A percentile compares a stretch with the other conserved stretches of the same genome.
These are phyloP conservation scores for Camponotus fellah DNA, from an alignment of 2,888 invertebrate species.

Conservation along the genomic window DNA sequence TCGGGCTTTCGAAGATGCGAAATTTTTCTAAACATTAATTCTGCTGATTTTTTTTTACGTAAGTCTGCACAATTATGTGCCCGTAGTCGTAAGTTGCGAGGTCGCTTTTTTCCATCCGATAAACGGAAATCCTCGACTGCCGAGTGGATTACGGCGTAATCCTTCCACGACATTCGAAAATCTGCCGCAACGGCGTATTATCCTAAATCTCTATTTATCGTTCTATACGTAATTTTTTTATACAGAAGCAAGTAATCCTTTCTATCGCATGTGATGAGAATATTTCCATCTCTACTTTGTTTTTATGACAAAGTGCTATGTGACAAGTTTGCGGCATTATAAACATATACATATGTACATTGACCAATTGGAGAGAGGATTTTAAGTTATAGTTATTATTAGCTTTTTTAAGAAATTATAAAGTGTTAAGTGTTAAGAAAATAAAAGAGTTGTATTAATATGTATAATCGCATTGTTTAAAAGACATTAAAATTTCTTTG, in stretches of 20 bases:
- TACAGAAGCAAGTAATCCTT: slow-evolving; percentile 28
- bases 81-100: slow-evolving; percentile 1
- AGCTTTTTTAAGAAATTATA: background rate
- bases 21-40: background rate
- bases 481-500: background rate
- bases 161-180: slow-evolving; percentile 46
- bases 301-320: background rate
- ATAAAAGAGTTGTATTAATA: background rate
- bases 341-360: background rate
- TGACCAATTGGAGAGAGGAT: background rate
- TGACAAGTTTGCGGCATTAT: background rate
- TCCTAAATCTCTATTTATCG: background rate
- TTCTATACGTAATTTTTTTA: slow-evolving; percentile 33
- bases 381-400: background rate
- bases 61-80: slow-evolving; percentile 1
- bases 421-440: background rate
- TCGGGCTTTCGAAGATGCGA: background rate
- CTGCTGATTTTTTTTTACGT: background rate
- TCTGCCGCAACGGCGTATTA: slow-evolving; percentile 42
- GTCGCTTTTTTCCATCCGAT: background rate
- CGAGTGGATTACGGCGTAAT: slow-evolving; percentile 43
- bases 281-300: background rate
- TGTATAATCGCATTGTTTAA: background rate
- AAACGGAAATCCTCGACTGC: slow-evolving; percentile 37
- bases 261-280: slow-evolving; percentile 31